These are phyloP conservation scores for Phymatocera aterrima DNA, from an alignment of 2,888 invertebrate genomes.

Conservation along the genomic window DNA sequence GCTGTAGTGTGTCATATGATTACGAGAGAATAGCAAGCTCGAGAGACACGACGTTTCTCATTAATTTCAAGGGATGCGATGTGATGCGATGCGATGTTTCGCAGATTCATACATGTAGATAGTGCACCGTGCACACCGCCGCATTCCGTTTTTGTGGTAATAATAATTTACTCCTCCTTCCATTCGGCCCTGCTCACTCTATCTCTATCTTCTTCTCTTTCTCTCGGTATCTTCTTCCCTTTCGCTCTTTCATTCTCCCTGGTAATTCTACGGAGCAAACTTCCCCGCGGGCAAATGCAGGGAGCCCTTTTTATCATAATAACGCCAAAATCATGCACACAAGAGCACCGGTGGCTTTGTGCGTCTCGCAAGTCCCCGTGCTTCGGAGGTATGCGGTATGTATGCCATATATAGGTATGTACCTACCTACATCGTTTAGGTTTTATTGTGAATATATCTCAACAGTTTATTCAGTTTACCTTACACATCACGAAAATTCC, in stretches of 20 bases:
- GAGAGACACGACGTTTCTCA: slow-evolving; percentile 35
- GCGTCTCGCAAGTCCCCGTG: not conserved
- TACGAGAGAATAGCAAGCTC: not conserved
- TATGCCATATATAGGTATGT: too few species aligned
- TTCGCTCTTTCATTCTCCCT: not conserved
- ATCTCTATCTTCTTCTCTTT: not conserved
- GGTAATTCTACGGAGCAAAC: slow-evolving; percentile 33
- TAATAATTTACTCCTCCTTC: slow-evolving; percentile 64
- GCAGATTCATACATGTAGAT: slow-evolving; percentile 48
- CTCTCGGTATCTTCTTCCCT: not conserved
- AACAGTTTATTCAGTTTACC: not conserved
- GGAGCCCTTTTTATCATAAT: slow-evolving; percentile 47
- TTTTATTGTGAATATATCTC: slow-evolving; percentile 10
- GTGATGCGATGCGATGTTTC: not conserved
- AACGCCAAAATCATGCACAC: slow-evolving; percentile 47
- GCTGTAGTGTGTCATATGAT: slow-evolving; percentile 33
- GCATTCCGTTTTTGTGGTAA: slow-evolving; percentile 67
- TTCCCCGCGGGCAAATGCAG: slow-evolving; percentile 47
- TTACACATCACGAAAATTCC: not conserved
- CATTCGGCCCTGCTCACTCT: not conserved
- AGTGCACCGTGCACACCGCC: slow-evolving; percentile 52
- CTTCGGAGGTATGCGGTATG: too few species aligned
- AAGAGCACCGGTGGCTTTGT: not conserved
- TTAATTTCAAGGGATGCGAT: slow-evolving; percentile 42
- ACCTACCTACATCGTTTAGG: not conserved